Evolutionary conservation across 2,888 invertebrate species (phyloP).

Genomic region (Orchestes rusci): DNA sequence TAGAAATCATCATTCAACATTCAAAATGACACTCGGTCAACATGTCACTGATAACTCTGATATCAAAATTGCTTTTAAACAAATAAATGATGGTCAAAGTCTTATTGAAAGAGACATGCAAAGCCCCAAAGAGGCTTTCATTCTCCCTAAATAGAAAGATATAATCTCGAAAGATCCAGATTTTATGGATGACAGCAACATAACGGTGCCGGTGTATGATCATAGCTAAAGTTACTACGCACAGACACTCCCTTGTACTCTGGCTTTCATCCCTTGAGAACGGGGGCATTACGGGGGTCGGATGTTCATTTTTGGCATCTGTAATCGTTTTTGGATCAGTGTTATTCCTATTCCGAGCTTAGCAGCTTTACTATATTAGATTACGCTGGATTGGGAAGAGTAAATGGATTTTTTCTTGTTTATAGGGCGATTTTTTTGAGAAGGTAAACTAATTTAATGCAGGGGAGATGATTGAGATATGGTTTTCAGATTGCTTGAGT

Average conservation of each 20-base stretch:
- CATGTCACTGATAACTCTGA: too few species aligned
- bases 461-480: too few species aligned
- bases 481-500: too few species aligned
- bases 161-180: conserved; percentile 17
- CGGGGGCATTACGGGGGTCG: conserved; percentile 32
- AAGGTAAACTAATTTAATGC: too few species aligned
- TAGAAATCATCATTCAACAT: too few species aligned
- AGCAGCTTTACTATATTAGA: conserved; percentile 43
- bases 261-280: conserved; percentile 9
- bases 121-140: too few species aligned
- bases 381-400: conserved; percentile 33
- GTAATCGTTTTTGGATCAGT: conserved; percentile 47
- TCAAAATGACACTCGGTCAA: too few species aligned
- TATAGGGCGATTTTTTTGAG: too few species aligned
- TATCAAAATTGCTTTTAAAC: too few species aligned
- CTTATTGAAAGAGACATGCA: too few species aligned
- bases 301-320: conserved; percentile 47
- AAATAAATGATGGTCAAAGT: too few species aligned
- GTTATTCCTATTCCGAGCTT: conserved; percentile 45
- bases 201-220: conserved; percentile 15
- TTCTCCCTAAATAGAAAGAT: too few species aligned
- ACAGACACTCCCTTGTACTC: conserved; percentile 15
- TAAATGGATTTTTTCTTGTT: conserved; percentile 25
- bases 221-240: conserved; percentile 17
- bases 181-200: conserved; percentile 21